Evolutionary conservation across 2,113 vertebrate genomes (phyloP), one percentile per base, ranked within the genome.

Genomic region (Cyanoliseus patagonus): DNA sequence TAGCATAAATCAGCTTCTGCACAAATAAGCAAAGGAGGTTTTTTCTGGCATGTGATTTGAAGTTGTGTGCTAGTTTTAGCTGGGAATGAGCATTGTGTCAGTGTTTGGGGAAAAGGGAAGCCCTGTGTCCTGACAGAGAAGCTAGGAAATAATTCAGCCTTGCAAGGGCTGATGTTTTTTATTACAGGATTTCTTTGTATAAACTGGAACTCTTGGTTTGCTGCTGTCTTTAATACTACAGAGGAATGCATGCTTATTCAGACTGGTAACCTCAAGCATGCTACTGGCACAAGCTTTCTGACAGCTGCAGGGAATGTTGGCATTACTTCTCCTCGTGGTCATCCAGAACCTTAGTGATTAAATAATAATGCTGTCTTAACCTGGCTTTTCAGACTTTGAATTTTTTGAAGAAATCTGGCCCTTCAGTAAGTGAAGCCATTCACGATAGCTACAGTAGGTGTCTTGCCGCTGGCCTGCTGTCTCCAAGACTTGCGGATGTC

Each of bases 381-480:
- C 41, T 47, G 86, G 30, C 94, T n/a, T 98, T 98, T 79, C 74
- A 99, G 99, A 99, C 99, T 13, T 97, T 99, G 97, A 98, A 98
- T 92, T 99, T 99, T 95, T 97, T 99, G 95, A 99, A 99, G 98
- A 99, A 98, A 92, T 98, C 98, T 35, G 98, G 98, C 86, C 98
- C 98, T 67, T 99, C 97, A 67, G 98, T 99, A 95, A 98, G 98
- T 94, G 99, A 99, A 92, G 92, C 98, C 86, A 99, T 99, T 95
- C 98, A 95, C 63, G 98, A 98, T 86, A 98, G 98, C 95, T 99
- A 99, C 93, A 98, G 98, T 14, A 98, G 98, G 80, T 99, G 99
- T 97, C 98, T 99, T 93, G 97, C 99, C 95, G 99, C 99, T 67
- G 99, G 99, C 33, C 98, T 99, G 28, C 98, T 99, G 7, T 99